These are phyloP conservation scores for Suricata suricatta DNA, from an alignment of 2,113 vertebrate species.

Conservation along the genomic window DNA sequence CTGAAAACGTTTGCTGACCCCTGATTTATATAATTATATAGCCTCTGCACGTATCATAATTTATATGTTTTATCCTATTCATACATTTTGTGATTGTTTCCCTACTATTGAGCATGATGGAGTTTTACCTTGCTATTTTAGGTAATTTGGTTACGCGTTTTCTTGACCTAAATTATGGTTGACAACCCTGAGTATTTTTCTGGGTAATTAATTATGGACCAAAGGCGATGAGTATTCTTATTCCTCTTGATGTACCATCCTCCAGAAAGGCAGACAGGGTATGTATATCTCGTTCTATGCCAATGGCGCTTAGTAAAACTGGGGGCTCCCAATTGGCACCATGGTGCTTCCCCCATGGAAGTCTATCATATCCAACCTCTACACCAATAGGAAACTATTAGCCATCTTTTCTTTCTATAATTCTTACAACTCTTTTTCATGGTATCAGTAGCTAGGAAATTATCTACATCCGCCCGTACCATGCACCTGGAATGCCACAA, in stretches of 20 bases:
- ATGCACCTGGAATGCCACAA: not conserved
- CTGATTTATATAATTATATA: not conserved
- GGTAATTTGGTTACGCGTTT: not conserved
- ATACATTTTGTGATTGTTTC: not conserved
- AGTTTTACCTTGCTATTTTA: not conserved
- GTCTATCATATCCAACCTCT: not conserved
- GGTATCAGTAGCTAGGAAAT: not conserved
- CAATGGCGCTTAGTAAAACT: not conserved
- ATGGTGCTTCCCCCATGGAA: no score
- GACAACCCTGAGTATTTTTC: not conserved
- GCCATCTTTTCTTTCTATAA: not conserved
- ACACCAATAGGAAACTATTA: not conserved
- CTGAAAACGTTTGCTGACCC: not conserved
- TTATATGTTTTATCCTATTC: not conserved
- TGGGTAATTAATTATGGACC: not conserved
- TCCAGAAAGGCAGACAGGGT: not conserved
- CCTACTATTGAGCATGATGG: fast-evolving
- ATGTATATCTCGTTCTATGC: fast-evolving
- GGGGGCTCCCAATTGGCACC: not conserved
- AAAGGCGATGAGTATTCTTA: not conserved
- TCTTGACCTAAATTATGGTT: not conserved
- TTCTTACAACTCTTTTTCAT: not conserved
- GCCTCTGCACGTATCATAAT: not conserved
- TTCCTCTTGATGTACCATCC: no score
- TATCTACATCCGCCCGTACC: fast-evolving